phyloP scores from a whole-genome alignment of 2,888 invertebrate genomes.

The Automeris io region DNA sequence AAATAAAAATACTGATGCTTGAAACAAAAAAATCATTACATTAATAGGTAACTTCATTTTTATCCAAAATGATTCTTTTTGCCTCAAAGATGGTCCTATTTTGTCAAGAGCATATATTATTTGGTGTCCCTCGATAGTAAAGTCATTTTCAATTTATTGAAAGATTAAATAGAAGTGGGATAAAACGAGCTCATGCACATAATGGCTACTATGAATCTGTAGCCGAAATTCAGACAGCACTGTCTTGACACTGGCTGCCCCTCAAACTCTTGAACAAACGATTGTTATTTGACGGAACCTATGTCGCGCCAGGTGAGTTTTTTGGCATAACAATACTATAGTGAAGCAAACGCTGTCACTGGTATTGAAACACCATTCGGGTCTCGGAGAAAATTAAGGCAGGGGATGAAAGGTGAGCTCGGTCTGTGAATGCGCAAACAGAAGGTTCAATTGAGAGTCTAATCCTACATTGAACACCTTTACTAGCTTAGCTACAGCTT shows the following conservation, averaged over 20 bases:
- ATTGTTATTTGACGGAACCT: slow-evolving; percentile 63
- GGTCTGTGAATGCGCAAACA: slow-evolving; percentile 80
- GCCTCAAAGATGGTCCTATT: no score
- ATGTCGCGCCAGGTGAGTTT: slow-evolving; percentile 60
- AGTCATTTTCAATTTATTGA: background rate
- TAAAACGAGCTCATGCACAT: slow-evolving; percentile 19
- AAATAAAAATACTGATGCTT: slow-evolving; percentile 39
- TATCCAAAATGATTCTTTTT: no score
- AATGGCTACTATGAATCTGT: slow-evolving; percentile 17
- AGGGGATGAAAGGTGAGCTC: slow-evolving; percentile 80
- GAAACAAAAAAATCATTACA: slow-evolving; percentile 1
- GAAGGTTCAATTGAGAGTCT: slow-evolving; percentile 81
- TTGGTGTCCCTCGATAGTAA: background rate
- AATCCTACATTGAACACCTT: slow-evolving; percentile 81
- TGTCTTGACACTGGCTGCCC: slow-evolving; percentile 26
- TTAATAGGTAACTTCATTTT: no score
- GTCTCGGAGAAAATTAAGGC: slow-evolving; percentile 45
- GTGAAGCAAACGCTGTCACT: slow-evolving; percentile 22
- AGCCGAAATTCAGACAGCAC: slow-evolving; percentile 35
- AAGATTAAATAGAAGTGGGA: slow-evolving; percentile 19
- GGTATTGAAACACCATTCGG: slow-evolving; percentile 57
- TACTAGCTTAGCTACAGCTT: slow-evolving; percentile 71
- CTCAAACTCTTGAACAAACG: slow-evolving; percentile 55
- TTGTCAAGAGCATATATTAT: no score
- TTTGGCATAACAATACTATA: slow-evolving; percentile 47